Evolutionary conservation across 2,113 vertebrate genomes (phyloP), one percentile per base, ranked within the genome.

Genomic region (Stegostoma tigrinum): DNA sequence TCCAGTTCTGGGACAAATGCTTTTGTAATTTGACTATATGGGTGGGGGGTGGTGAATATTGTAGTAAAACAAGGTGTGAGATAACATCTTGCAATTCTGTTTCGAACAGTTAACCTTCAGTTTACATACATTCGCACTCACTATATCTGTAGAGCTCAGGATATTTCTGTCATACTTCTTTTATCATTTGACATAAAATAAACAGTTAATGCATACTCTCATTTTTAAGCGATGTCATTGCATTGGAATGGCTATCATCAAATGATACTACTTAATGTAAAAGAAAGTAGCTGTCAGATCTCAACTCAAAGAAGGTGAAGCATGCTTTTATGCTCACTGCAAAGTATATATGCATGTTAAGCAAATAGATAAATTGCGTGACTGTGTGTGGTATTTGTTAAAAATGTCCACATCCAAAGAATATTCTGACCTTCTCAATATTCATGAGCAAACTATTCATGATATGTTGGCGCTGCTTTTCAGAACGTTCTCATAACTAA

Each of bases 111-210:
- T 30, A 95, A 34, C 34, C 67, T 95, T 30, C 94, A 95, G 68
- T 75, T 72, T 75, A 48, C 45, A 75, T 52, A 48, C 94, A 95
- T 34, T 95, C 45, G 52, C 45, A 95, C 45, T 70, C 42, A 61
- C 5, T 42, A 86, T 45, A 90, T 90, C 87, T 90, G 87, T n/a
- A 52, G 87, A 90, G 30, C 87, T 90, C 87, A 90, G 87, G 61
- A 90, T 34, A 34, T 90, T 90, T 90, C 52, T 90, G 87, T 17
- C 52, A 64, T n/a, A 70, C 93, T 94, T 91, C 87, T 91, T 94
- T 42, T 42, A 27, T 42, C 38, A 94, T 70, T 27, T 94, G 38
- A 70, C 21, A 24, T 61, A 70, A 94, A 42, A 68, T 68, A 27
- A 70, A 68, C 23, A 67, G 34, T 94, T 67, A 27, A 70, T 94